phyloP scores from a whole-genome alignment of 92 coral and sea anemone genomes.

The Zoanthus sociatus region DNA sequence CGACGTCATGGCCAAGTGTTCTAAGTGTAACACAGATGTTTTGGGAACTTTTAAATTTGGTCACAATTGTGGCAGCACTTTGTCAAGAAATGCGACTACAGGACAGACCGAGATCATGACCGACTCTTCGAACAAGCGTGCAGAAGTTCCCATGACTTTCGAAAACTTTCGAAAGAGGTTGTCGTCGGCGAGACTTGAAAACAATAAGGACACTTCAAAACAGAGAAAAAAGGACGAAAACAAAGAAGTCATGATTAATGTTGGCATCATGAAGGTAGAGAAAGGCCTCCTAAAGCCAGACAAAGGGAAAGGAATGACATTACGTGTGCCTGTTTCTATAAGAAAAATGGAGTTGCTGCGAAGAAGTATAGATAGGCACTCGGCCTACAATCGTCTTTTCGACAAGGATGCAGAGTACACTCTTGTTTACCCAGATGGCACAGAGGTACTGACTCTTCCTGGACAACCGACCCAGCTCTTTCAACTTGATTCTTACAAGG shows the following conservation, averaged over 20 bases:
- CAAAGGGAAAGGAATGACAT: conserved; percentile 56
- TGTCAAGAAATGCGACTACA: conserved; percentile 4
- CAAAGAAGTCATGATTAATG: conserved; percentile 50
- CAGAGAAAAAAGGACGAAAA: too few relatives aligned
- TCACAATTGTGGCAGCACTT: conserved; percentile 16
- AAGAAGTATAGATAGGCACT: conserved; percentile 54
- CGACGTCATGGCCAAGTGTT: conserved; percentile 18
- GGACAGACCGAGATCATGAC: conserved; percentile 7
- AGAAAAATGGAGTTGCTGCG: conserved; percentile 44
- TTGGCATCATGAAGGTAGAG: conserved; percentile 52
- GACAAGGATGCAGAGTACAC: conserved; percentile 24
- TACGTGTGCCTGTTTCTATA: conserved; percentile 45
- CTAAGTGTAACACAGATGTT: conserved; percentile 14
- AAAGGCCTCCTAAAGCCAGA: conserved; percentile 46
- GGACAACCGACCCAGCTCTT: conserved; percentile 42
- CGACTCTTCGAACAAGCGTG: conserved; percentile 3
- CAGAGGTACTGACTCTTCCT: conserved; percentile 58
- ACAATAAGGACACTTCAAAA: too few relatives aligned
- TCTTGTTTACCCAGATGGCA: conserved; percentile 60
- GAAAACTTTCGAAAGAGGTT: background rate
- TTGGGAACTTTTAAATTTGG: conserved; percentile 14
- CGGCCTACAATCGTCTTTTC: conserved; percentile 48
- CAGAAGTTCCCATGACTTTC: background rate
- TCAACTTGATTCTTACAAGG: conserved; percentile 34
- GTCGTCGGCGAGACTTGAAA: background rate